Base-by-base conservation (phyloP, 2,113 vertebrate species). In the Notiomystis cincta region DNA sequence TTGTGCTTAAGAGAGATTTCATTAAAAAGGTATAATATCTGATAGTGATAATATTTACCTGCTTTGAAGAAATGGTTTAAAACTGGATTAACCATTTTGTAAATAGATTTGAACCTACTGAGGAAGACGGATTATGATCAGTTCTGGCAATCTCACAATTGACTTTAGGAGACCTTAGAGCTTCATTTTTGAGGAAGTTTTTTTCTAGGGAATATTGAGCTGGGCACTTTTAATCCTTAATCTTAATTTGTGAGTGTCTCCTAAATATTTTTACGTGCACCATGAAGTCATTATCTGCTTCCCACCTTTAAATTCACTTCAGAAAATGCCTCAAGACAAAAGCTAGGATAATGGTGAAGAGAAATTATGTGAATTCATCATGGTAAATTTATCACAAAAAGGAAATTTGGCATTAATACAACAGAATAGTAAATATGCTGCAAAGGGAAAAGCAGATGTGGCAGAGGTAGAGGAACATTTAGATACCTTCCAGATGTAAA, bases 341-440 rank as follows among this genome's bases (percentile, higher is more conserved):
- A 58, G 7, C 24, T 48, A 69, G 56, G 25, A 45, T 45, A 83
- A 65, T 31, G 40, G 13, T 73, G 54, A 81, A 48, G 16, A 77
- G 31, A 48, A 81, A 85, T 17, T 0, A 22, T 1, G 1, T 54
- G 24, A 82, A 66, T 82, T 61, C 14, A 42, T 60, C 0, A 0
- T 18, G 10, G 19, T 31, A 69, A 64, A 64, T 72, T 38, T 38
- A 38, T 50, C 38, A 76, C 20, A 62, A 38, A 91, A 86, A 64
- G 4, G 18, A 53, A 48, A 73, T 27, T 17, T 86, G 22, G 35
- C 86, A 78, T 82, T 17, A 44, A 54, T 73, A 54, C 35, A 44
- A 53, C 27, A 44, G 60, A 10, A 12, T 24, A 56, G 8, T 35
- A 57, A 94, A 69, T 50, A 37, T 15, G 13, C 28, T 78, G 31